phyloP scores from a whole-genome alignment of 1,140 invertebrate genomes.

The Asbolus verrucosus region DNA sequence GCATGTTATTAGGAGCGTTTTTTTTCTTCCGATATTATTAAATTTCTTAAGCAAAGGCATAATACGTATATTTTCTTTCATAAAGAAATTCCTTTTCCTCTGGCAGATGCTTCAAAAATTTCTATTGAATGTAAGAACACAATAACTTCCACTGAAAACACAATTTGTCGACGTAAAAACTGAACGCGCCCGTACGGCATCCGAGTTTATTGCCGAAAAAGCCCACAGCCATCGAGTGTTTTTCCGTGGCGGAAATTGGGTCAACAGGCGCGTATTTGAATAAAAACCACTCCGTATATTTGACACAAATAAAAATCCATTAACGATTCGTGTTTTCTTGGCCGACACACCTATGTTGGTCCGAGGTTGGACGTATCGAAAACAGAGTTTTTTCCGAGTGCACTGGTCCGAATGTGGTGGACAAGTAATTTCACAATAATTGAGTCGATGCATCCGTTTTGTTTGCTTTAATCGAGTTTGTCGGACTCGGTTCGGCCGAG shows the following conservation, averaged over 20 bases:
- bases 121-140: conserved; percentile 38
- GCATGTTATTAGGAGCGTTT: neutral
- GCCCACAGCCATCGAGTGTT: conserved; percentile 11
- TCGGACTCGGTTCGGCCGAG: too few species aligned
- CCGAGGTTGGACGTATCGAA: too few species aligned
- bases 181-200: neutral
- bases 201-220: conserved; percentile 14
- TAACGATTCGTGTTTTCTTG: neutral
- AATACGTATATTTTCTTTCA: conserved; percentile 38
- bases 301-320: neutral
- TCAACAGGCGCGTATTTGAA: conserved; percentile 1
- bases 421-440: too few species aligned
- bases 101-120: conserved; percentile 35
- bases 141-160: conserved; percentile 38
- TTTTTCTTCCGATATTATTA: conserved; percentile 36
- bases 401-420: too few species aligned
- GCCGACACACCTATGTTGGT: too few species aligned
- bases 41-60: conserved; percentile 39
- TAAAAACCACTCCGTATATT: neutral
- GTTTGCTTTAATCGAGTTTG: too few species aligned
- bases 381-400: too few species aligned
- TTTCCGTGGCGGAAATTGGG: conserved; percentile 19
- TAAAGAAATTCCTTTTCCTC: conserved; percentile 36
- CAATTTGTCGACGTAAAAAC: conserved; percentile 38
- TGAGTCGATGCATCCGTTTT: too few species aligned